Evolutionary conservation across 2,113 vertebrate species (phyloP).

Genomic region (Formicarius rufipectus): DNA sequence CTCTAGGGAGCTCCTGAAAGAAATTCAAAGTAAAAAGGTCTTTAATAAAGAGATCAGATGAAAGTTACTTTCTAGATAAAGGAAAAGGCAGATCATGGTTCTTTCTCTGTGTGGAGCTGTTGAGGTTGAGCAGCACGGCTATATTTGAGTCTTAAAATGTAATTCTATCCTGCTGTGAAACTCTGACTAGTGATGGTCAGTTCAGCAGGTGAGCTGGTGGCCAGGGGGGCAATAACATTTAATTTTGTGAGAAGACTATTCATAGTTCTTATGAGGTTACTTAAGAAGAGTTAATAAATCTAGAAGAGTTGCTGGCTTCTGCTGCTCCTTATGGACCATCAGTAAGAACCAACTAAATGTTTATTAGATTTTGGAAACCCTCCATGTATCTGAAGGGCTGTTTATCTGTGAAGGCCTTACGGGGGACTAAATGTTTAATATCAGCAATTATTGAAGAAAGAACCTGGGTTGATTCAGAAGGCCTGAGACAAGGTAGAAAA

Average conservation of each 20-base stretch:
- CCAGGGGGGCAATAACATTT: neutral
- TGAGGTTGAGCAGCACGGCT: neutral
- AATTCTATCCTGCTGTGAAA: neutral
- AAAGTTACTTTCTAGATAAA: neutral
- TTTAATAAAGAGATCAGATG: neutral
- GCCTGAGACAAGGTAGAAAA: neutral
- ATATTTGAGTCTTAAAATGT: neutral
- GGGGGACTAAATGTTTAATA: neutral
- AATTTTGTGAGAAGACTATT: neutral
- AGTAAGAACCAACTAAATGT: neutral
- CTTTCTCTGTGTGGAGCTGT: neutral
- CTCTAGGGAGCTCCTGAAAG: slow-evolving; percentile 48
- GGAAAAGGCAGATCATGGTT: neutral
- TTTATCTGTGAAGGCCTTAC: neutral
- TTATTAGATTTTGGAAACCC: neutral
- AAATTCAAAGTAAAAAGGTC: neutral
- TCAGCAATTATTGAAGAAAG: neutral
- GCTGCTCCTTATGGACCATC: neutral
- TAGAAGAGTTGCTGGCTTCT: neutral
- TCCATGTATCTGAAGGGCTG: neutral
- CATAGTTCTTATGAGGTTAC: neutral
- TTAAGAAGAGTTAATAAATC: neutral
- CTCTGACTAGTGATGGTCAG: neutral
- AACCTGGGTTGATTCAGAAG: neutral
- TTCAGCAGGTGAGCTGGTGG: neutral